Base-by-base conservation (phyloP, 2,888 invertebrate species). In the Cataglyphis altisquamis region DNA sequence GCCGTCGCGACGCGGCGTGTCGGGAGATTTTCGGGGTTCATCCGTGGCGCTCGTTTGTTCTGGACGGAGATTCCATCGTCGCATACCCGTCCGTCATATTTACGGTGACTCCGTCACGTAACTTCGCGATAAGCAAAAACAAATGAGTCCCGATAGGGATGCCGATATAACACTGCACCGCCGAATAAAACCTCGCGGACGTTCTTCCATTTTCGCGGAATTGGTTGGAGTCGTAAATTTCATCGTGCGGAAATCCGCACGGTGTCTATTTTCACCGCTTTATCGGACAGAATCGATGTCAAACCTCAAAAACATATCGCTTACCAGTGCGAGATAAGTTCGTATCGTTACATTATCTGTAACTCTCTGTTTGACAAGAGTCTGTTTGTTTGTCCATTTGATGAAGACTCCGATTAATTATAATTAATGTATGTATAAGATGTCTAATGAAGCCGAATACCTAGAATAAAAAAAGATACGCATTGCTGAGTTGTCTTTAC, bases 81-180 rank as follows among this genome's bases (percentile, higher is more conserved):
- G 83, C 86, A 74, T 86, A 66, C 90, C 87, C 91, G 93, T 93
- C 90, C 91, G 92, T 94, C 93, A 93, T 92, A 92, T 93, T 93
- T 93, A 93, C 92, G 91, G 90, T 86, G 89, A 86, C 87, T 84
- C 86, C 87, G 89, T 90, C 89, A 92, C 91, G 90, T 87, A 86
- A 84, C 84, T 87, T 82, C 73, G 85, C 86, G 94, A 94, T 94
- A 94, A 93, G 92, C 93, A 93, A 93, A 93, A 94, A 94, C 93
- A 93, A 94, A 94, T 93, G 94, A 92, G 91, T 89, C 88, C 88
- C 89, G 93, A 93, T 92, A 92, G 90, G 88, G 74, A 60, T 66
- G 73, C 84, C 85, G 92, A 92, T 92, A 91, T 45, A 89, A 73
- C 74, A 18, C 45, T 32, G 60, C 57, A 21, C 81, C 36, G 70